phyloP scores from a whole-genome alignment of 2,113 vertebrate species.

The Origma solitaria region DNA sequence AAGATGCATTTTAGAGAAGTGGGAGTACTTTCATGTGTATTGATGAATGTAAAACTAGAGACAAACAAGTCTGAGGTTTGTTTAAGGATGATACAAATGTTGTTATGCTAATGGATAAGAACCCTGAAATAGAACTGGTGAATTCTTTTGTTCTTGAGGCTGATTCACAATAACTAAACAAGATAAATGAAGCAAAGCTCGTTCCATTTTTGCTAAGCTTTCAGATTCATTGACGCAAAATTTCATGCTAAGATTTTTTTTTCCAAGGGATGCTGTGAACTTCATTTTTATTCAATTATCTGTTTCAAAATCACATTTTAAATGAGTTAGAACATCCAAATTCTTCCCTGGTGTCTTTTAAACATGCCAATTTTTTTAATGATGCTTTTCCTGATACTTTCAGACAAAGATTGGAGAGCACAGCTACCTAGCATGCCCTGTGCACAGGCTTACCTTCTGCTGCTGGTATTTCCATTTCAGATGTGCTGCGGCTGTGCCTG shows the following conservation, averaged over 20 bases:
- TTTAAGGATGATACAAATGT: background rate
- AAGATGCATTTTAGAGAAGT: background rate
- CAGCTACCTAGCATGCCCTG: background rate
- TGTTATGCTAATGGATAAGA: background rate
- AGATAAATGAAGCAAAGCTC: background rate
- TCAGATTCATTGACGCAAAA: background rate
- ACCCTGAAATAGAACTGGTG: background rate
- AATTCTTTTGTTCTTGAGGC: background rate
- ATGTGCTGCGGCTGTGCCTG: background rate
- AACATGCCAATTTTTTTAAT: rapidly evolving
- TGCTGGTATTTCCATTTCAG: slow-evolving; percentile 27
- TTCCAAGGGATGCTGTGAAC: background rate
- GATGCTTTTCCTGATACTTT: background rate
- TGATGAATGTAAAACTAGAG: background rate
- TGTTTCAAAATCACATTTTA: background rate
- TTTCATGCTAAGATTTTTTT: background rate
- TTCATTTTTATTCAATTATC: background rate
- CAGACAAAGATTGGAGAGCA: background rate
- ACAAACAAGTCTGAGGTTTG: background rate
- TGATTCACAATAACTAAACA: background rate
- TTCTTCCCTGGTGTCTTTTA: background rate
- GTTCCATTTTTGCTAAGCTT: background rate
- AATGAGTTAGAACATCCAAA: background rate
- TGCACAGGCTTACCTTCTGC: slow-evolving; percentile 19
- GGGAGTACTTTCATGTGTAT: background rate